phyloP scores from a whole-genome alignment of 2,113 vertebrate species.

The Hassar affinis region DNA sequence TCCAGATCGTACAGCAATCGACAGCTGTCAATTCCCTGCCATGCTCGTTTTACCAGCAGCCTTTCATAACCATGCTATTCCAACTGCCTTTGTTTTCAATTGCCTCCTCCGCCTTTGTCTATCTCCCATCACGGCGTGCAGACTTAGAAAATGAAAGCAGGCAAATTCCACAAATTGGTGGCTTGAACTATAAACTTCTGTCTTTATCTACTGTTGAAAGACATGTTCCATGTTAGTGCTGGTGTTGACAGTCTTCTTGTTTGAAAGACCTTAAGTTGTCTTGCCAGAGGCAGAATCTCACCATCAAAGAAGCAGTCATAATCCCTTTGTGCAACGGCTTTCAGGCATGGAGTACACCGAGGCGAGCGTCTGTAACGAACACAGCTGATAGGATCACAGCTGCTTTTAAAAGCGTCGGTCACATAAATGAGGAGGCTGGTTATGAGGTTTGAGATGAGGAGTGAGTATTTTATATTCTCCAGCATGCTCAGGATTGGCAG shows the following conservation, averaged over 20 bases:
- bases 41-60: not conserved
- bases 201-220: slow-evolving; percentile 33
- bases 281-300: slow-evolving; percentile 41
- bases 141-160: slow-evolving; percentile 22
- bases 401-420: slow-evolving; percentile 50
- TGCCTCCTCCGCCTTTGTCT: not conserved
- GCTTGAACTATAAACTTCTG: slow-evolving; percentile 37
- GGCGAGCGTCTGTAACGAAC: slow-evolving; percentile 26
- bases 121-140: not conserved
- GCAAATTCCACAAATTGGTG: slow-evolving; percentile 42
- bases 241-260: slow-evolving; percentile 38
- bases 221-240: slow-evolving; percentile 24
- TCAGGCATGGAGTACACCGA: slow-evolving; percentile 8
- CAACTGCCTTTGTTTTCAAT: slow-evolving; percentile 21
- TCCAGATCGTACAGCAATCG: not conserved
- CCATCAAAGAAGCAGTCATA: slow-evolving; percentile 35
- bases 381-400: slow-evolving; percentile 49
- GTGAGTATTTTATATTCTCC: not conserved
- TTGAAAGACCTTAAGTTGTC: slow-evolving; percentile 49
- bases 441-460: slow-evolving; percentile 21
- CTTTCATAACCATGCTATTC: slow-evolving; percentile 15
- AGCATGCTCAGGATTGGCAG: not conserved
- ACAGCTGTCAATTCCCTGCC: slow-evolving; percentile 1
- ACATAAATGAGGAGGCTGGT: slow-evolving; percentile 20
- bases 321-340: slow-evolving; percentile 21